Conservation (phyloP, 1,140 invertebrate genomes). For the Episyrphus balteatus region DNA sequence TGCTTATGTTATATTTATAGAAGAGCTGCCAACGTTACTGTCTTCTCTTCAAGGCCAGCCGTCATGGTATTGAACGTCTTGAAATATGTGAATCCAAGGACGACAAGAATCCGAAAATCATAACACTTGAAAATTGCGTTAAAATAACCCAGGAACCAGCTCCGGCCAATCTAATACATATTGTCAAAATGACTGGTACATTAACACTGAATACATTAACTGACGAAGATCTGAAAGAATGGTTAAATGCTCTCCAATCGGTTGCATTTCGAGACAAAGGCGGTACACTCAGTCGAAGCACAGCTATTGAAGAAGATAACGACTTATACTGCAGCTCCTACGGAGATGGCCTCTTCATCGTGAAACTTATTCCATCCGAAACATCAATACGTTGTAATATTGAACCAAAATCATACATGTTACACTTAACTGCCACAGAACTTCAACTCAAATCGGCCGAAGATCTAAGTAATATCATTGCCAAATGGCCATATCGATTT, state of each 20-base stretch:
- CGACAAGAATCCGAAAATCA: constrained; percentile 56
- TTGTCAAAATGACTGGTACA: constrained; percentile 59
- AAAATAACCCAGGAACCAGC: constrained; percentile 62
- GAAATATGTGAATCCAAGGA: constrained; percentile 73
- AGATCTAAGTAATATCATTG: constrained; percentile 48
- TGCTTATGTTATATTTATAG: constrained; percentile 12
- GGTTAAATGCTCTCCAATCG: constrained; percentile 64
- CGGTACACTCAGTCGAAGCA: constrained; percentile 11
- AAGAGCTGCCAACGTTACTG: constrained; percentile 34
- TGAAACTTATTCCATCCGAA: constrained; percentile 65
- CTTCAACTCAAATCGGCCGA: constrained; percentile 60
- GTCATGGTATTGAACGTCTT: constrained; percentile 68
- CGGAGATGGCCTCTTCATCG: constrained; percentile 65
- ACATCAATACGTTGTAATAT: constrained; percentile 64
- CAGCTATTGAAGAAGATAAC: constrained; percentile 70
- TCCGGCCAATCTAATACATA: constrained; percentile 46
- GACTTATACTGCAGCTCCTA: constrained; percentile 69
- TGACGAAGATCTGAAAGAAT: constrained; percentile 60
- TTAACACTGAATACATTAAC: constrained; percentile 59
- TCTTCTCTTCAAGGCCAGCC: constrained; percentile 64
- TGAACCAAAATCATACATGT: constrained; percentile 55
- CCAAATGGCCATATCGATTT: constrained; percentile 77
- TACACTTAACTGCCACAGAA: constrained; percentile 59
- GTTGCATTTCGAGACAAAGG: constrained; percentile 67
- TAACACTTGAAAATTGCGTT: constrained; percentile 73